A percentile compares a stretch with the other conserved stretches of the same genome.
These are phyloP conservation scores for Pollachius pollachius DNA, from an alignment of 2,113 vertebrate species.

Conservation along the genomic window DNA sequence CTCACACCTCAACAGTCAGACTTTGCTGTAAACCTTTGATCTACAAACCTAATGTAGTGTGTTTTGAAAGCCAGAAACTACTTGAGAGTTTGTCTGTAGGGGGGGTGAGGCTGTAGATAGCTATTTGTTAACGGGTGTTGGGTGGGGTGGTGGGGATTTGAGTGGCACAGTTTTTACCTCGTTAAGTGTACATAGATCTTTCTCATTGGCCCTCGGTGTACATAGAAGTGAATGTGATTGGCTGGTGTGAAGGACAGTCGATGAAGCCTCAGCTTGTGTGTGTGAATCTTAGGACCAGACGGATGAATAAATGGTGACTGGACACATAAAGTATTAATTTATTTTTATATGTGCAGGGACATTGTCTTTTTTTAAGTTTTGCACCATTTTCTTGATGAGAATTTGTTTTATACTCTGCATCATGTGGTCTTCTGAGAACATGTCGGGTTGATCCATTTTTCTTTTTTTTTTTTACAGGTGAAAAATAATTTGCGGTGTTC, in stretches of 20 bases:
- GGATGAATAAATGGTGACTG: constrained; percentile 56
- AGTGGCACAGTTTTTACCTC: constrained; percentile 65
- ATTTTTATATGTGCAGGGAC: constrained; percentile 77
- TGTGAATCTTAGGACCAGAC: constrained; percentile 63
- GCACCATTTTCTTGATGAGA: constrained; percentile 61
- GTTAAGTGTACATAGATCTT: constrained; percentile 64
- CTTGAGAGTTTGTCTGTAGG: constrained; percentile 44
- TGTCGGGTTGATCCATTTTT: constrained; percentile 42
- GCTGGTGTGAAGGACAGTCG: constrained; percentile 64
- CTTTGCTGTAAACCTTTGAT: constrained; percentile 60
- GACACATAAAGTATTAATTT: constrained; percentile 75
- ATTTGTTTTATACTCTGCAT: constrained; percentile 64
- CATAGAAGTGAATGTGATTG: constrained; percentile 64
- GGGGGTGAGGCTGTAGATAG: constrained; percentile 49
- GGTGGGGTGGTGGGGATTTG: constrained; percentile 5
- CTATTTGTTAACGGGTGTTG: constrained; percentile 38
- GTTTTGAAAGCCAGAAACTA: constrained; percentile 48
- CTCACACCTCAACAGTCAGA: constrained; percentile 34
- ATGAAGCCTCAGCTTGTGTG: constrained; percentile 66
- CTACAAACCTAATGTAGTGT: constrained; percentile 48
- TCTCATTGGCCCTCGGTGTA: constrained; percentile 65
- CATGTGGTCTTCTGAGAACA: constrained; percentile 59
- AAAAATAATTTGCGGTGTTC: constrained; percentile 5
- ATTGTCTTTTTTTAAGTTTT: constrained; percentile 61
- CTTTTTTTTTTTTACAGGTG: constrained; percentile 57